These are phyloP conservation scores for Montifringilla adamsi DNA, from an alignment of 2,113 vertebrate species.

Conservation along the genomic window DNA sequence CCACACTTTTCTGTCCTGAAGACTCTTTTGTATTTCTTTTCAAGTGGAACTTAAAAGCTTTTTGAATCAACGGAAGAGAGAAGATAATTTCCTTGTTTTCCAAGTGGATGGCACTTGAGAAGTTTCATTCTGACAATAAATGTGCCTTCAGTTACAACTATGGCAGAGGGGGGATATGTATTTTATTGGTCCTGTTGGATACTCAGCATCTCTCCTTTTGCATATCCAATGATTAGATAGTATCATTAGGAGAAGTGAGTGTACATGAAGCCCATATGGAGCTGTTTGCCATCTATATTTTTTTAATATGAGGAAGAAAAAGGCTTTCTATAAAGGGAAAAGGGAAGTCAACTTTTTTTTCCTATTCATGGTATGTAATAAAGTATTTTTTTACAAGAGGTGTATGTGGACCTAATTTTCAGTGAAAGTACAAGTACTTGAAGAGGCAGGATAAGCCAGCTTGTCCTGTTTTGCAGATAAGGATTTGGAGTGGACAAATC, in stretches of 20 bases:
- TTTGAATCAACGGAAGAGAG: neutral
- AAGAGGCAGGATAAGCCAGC: neutral
- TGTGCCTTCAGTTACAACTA: neutral
- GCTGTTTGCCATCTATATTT: neutral
- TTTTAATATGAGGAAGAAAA: neutral
- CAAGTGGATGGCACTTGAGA: neutral
- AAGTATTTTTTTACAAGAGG: neutral
- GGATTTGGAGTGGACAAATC: neutral
- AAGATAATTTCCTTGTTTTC: neutral
- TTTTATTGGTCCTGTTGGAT: neutral
- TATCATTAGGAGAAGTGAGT: neutral
- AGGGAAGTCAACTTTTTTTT: neutral
- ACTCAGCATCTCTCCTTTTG: neutral
- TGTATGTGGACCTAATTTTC: neutral
- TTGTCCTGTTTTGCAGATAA: neutral
- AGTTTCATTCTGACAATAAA: neutral
- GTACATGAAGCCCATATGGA: neutral
- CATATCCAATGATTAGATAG: neutral
- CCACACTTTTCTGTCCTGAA: neutral
- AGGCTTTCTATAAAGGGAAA: neutral
- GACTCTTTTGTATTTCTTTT: constrained; percentile 3
- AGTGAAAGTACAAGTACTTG: neutral
- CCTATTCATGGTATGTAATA: neutral
- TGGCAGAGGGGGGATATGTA: neutral
- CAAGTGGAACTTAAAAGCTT: constrained; percentile 24